Evolutionary conservation across 2,113 vertebrate species (phyloP).

Genomic region (Halcyon senegalensis): DNA sequence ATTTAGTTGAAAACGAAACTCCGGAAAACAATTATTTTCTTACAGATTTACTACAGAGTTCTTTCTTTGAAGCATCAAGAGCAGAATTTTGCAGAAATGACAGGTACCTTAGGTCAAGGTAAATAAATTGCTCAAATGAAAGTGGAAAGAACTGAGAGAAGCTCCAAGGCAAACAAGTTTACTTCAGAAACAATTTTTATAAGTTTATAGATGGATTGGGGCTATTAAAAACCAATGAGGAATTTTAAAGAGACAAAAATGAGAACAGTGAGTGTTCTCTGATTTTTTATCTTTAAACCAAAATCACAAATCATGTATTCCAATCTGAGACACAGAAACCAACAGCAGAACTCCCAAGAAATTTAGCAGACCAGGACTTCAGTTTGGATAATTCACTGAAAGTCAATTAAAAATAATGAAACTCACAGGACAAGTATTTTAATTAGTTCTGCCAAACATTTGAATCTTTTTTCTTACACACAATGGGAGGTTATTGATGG

Average conservation of each 20-base stretch:
- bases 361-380: background rate
- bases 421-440: background rate
- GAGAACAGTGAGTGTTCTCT: background rate
- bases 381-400: background rate
- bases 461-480: background rate
- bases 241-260: background rate
- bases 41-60: background rate
- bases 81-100: constrained; percentile 2
- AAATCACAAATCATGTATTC: background rate
- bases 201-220: background rate
- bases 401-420: background rate
- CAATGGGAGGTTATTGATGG: background rate
- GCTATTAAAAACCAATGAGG: background rate
- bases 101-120: background rate
- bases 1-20: constrained; percentile 8
- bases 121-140: constrained; percentile 33
- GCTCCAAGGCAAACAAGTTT: constrained; percentile 1
- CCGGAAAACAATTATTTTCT: background rate
- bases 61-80: background rate
- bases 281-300: background rate
- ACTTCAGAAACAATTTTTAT: background rate
- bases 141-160: background rate
- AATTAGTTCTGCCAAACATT: background rate
- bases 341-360: background rate
- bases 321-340: background rate